These are phyloP conservation scores for Sarotherodon lohbergeri DNA, from an alignment of 2,113 vertebrate genomes.

Conservation along the genomic window DNA sequence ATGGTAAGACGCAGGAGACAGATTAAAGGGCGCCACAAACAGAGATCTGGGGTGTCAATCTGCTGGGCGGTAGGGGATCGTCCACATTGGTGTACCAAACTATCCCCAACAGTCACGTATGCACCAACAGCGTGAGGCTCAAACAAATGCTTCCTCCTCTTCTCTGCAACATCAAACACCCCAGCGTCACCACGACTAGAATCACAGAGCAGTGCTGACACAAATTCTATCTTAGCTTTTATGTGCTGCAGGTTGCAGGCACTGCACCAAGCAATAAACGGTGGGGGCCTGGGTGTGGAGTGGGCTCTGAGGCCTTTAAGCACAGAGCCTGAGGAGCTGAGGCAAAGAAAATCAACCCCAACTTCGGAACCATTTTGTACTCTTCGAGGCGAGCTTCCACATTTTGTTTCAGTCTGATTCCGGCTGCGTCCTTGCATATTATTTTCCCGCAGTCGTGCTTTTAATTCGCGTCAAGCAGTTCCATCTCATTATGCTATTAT, in stretches of 20 bases:
- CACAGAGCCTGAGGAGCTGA: not conserved
- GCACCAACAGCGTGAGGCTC: not conserved
- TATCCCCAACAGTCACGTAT: not conserved
- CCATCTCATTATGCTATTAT: slow-evolving; percentile 17
- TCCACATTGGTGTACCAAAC: not conserved
- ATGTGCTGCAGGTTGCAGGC: slow-evolving; percentile 24
- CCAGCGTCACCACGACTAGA: slow-evolving; percentile 2
- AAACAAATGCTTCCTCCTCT: not conserved
- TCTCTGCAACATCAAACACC: not conserved
- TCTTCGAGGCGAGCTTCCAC: not conserved
- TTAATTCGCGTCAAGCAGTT: slow-evolving; percentile 21
- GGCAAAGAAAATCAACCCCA: not conserved
- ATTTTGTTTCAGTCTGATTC: not conserved
- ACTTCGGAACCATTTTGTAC: not conserved
- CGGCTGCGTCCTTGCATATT: not conserved
- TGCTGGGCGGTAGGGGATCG: slow-evolving; percentile 27
- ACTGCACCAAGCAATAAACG: slow-evolving; percentile 8
- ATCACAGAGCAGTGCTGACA: slow-evolving; percentile 10
- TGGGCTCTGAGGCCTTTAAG: slow-evolving; percentile 6
- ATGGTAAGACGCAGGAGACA: slow-evolving; percentile 14
- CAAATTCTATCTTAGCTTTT: slow-evolving; percentile 24
- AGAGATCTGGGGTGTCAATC: slow-evolving; percentile 58
- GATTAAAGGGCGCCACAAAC: slow-evolving; percentile 52
- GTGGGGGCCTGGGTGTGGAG: not conserved
- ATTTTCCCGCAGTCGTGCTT: not conserved